Evolutionary conservation across 2,797 vertebrate species (phyloP), one percentile per base, ranked within the genome.

Genomic region (Atherinosoma microstoma): DNA sequence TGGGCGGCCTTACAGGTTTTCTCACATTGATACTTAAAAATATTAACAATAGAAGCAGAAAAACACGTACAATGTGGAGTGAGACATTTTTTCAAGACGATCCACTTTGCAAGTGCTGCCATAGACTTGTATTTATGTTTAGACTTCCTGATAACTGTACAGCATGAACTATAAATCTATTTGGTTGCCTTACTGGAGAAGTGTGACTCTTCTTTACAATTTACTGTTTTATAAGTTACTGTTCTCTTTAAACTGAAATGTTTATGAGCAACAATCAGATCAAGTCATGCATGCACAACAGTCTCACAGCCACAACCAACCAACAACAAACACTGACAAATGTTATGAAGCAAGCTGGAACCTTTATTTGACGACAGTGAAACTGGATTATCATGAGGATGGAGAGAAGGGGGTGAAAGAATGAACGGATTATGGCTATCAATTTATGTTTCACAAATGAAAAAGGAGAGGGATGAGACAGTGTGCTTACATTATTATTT

Each of bases 151-250:
- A 47, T 47, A n/a, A 53, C 10, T 24, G 49, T 53, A 4, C 22
- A 24, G 22, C 18, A 40, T 42, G 9, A 42, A 42, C 7, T 40
- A 40, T 47, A 8, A 6, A 47, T 47, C 20, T 20, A 7, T 47
- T 7, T n/a, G 6, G 42, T 45, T 15, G 11, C 18, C 29, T 63
- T 0, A 13, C 27, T 47, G 27, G 38, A 0, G 42, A 29, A 34
- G 61, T 49, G 27, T 2, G 42, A 18, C 12, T 40, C 13, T 40
- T 40, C 38, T 40, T 40, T 40, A 40, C 13, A 3, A 15, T 15
- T 40, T 11, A 38, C 36, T 38, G 34, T 11, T 12, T 38, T 38
- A 38, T 8, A 12, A 45, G 60, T 13, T 32, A 47, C 61, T 4
- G 16, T 34, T 32, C 18, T 34, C 6, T 20, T 10, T 18, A 15